Conservation (phyloP, 1,140 invertebrate genomes). For the Odontomachus brunneus region DNA sequence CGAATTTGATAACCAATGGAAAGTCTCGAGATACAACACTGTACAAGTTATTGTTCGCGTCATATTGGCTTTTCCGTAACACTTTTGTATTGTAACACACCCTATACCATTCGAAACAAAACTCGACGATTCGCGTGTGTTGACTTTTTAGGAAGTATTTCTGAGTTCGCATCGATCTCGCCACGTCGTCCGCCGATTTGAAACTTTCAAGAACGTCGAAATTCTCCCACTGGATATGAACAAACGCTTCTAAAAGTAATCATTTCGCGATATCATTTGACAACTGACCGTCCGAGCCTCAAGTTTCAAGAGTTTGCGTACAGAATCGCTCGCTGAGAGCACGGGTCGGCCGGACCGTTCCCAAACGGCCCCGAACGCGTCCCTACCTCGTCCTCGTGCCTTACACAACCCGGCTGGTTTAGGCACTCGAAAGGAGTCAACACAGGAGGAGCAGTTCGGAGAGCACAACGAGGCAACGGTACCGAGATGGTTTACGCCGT, state of each 20-base stretch:
- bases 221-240: not conserved
- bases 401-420: constrained; percentile 58
- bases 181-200: no score
- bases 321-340: not conserved
- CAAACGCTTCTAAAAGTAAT: not conserved
- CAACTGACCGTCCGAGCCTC: not conserved
- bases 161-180: no score
- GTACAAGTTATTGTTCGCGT: no score
- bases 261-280: not conserved
- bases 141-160: no score
- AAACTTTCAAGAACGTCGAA: no score
- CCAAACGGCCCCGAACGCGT: constrained; percentile 6
- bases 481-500: constrained; percentile 62
- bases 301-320: not conserved
- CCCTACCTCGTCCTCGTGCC: constrained; percentile 13
- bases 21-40: no score
- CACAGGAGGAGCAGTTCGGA: constrained; percentile 45
- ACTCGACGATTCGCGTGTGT: no score
- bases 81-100: no score
- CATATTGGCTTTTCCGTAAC: no score
- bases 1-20: not conserved
- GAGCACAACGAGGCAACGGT: constrained; percentile 61
- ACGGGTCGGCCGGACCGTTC: no score
- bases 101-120: no score
- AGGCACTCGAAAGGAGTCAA: constrained; percentile 64